These are phyloP conservation scores for Apodemia zela DNA, from an alignment of 2,888 invertebrate genomes.

Conservation along the genomic window DNA sequence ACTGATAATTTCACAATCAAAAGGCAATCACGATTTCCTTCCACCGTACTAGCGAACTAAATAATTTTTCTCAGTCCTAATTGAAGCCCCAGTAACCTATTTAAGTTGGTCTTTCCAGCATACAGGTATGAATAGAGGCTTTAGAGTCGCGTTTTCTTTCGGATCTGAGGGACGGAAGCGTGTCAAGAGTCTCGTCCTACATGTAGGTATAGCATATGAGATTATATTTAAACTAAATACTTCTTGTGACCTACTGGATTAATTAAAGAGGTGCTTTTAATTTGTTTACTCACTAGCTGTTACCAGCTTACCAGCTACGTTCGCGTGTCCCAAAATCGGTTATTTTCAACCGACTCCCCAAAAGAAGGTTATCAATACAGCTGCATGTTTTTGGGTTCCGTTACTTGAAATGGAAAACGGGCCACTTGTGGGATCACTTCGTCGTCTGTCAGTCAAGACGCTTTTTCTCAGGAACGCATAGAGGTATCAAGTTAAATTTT, in stretches of 20 bases:
- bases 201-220: background rate
- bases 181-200: conserved; percentile 1
- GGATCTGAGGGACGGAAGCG: background rate
- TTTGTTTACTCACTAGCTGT: too few relatives aligned
- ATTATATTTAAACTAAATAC: conserved; percentile 1
- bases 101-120: conserved; percentile 10
- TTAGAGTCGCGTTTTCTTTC: conserved; percentile 7
- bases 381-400: too few relatives aligned
- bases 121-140: conserved; percentile 13
- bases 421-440: too few relatives aligned
- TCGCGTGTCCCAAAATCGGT: too few relatives aligned
- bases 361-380: too few relatives aligned
- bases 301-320: too few relatives aligned
- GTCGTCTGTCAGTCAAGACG: too few relatives aligned
- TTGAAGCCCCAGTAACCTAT: conserved; percentile 14
- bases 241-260: conserved; percentile 3
- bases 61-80: conserved; percentile 11
- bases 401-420: too few relatives aligned
- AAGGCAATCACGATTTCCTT: conserved; percentile 9
- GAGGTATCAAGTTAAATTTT: too few relatives aligned
- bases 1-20: background rate
- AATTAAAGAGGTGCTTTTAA: background rate
- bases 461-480: too few relatives aligned
- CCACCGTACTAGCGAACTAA: conserved; percentile 3
- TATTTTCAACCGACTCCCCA: too few relatives aligned